These are phyloP conservation scores for Mesoclemmys tuberculata DNA, from an alignment of 2,113 vertebrate species.

Conservation along the genomic window DNA sequence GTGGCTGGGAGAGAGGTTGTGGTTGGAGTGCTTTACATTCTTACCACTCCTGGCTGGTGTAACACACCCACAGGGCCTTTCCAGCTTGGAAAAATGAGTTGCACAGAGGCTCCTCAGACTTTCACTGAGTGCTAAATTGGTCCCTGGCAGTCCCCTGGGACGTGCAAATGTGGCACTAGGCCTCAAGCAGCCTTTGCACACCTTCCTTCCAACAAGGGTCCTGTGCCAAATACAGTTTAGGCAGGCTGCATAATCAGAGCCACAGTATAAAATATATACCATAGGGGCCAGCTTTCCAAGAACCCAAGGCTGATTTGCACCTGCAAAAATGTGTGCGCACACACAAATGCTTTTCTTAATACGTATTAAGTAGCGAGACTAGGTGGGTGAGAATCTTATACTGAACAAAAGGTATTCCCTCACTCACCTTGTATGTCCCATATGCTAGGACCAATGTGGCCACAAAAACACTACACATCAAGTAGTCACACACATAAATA, in stretches of 20 bases:
- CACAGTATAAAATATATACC: fast-evolving
- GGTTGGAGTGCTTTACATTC: background rate
- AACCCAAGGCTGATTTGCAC: background rate
- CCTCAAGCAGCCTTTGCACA: fast-evolving
- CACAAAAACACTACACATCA: background rate
- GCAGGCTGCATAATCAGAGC: fast-evolving
- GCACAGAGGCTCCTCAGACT: background rate
- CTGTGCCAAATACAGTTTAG: background rate
- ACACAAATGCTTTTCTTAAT: fast-evolving
- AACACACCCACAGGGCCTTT: no score
- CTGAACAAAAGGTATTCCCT: background rate
- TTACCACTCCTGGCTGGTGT: background rate
- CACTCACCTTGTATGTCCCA: background rate
- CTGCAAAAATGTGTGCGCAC: background rate
- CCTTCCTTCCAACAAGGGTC: background rate
- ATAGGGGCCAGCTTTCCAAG: background rate
- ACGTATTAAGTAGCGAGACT: background rate
- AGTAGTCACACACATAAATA: fast-evolving
- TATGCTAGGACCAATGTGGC: background rate
- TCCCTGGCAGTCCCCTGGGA: background rate
- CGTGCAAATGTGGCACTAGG: fast-evolving
- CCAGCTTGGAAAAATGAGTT: no score
- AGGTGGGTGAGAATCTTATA: background rate
- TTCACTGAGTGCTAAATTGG: background rate
- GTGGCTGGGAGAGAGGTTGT: background rate